phyloP scores from a whole-genome alignment of 2,113 vertebrate genomes.

The Pteruthius melanotis region DNA sequence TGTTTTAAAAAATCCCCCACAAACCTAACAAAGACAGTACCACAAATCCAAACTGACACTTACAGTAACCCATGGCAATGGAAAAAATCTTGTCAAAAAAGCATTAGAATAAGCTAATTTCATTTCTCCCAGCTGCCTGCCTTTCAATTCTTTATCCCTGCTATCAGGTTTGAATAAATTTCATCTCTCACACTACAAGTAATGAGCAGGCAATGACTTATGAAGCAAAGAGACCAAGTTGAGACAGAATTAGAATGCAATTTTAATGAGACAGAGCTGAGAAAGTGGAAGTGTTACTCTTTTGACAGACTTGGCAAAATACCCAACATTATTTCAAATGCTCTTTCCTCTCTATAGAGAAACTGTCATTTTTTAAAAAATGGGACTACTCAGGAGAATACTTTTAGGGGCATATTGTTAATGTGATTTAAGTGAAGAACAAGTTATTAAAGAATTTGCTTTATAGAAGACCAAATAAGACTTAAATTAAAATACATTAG shows the following conservation, averaged over 20 bases:
- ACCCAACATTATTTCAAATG: slow-evolving; percentile 76
- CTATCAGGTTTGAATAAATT: slow-evolving; percentile 81
- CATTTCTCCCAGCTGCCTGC: slow-evolving; percentile 73
- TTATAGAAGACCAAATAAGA: slow-evolving; percentile 3
- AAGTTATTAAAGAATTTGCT: slow-evolving; percentile 49
- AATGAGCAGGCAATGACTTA: slow-evolving; percentile 84
- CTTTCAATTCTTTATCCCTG: slow-evolving; percentile 76
- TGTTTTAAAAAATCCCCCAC: slow-evolving; percentile 7
- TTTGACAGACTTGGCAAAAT: slow-evolving; percentile 82
- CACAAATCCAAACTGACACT: slow-evolving; percentile 70
- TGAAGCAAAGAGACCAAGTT: slow-evolving; percentile 75
- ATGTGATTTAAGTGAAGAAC: slow-evolving; percentile 57
- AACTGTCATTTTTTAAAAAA: slow-evolving; percentile 33
- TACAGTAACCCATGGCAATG: slow-evolving; percentile 59
- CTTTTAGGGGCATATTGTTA: slow-evolving; percentile 49
- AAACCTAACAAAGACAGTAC: slow-evolving; percentile 65
- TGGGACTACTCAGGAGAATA: slow-evolving; percentile 27
- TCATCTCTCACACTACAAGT: slow-evolving; percentile 76
- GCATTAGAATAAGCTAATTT: slow-evolving; percentile 78
- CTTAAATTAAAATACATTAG: neutral
- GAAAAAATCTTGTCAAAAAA: slow-evolving; percentile 66
- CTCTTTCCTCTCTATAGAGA: slow-evolving; percentile 63
- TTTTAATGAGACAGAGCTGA: slow-evolving; percentile 81
- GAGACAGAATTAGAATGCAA: slow-evolving; percentile 80
- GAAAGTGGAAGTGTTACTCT: slow-evolving; percentile 74